Base-by-base conservation (phyloP, 2,888 invertebrate genomes). In the Netelia inedita region DNA sequence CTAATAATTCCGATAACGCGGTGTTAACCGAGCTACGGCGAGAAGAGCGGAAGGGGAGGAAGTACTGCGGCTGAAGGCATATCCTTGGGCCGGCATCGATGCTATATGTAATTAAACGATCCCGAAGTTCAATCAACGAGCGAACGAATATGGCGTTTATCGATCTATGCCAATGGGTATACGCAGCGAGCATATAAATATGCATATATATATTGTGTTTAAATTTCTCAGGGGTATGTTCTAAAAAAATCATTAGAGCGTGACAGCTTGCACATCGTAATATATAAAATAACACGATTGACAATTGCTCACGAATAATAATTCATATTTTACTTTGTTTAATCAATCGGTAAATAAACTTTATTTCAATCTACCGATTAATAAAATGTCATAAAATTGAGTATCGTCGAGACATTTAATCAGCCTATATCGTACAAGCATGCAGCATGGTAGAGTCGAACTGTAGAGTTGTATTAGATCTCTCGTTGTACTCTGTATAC, bases 1-100 rank as follows among this genome's bases (percentile, higher is more conserved):
- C 87, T 90, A 89, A 90, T 89, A 90, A 91, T 91, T 89, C 88
- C 88, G 88, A 87, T 86, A 86, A 87, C 86, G 85, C 50, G 66
- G 87, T 82, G 88, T 89, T 90, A 90, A 89, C 88, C 86, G 83
- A 87, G 66, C 19, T 55, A 57, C 46, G 53, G 57, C 35, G 63
- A 41, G 79, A 35, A 41, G 74, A 21, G 28, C 19, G 46, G 65
- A 55, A 59, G 41, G 78, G 35, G 3, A 35, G 35, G 35, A 35
- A 35, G 35, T 35, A 35, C 55, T 21, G 55, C 71, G 19, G 23
- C 35, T 35, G 35, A 55, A 43, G 68, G 66, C 57, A 68, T 76
- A 59, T 68, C 76, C 57, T 65, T 57, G 76, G 57, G 21, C 57
- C 55, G 16, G 57, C 43, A 59, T 68, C 66, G 41, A 46, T 46